Percentiles rank a stretch among this genome's conserved stretches.
Conservation (phyloP, 2,797 vertebrate genomes). For the Stomatorhinus walkeri region DNA sequence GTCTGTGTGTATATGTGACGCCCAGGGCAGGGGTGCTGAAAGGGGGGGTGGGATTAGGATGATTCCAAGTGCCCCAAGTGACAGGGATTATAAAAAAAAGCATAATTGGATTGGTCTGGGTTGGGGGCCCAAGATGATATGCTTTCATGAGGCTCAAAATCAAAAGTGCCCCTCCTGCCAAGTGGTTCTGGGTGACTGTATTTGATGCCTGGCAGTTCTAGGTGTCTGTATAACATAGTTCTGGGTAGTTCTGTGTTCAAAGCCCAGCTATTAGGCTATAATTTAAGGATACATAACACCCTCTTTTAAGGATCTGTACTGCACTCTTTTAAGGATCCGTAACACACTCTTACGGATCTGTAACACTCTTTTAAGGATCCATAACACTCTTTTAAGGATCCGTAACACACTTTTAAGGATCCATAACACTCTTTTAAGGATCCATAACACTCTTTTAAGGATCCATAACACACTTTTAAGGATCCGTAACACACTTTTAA, state of each 20-base stretch:
- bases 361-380: background rate
- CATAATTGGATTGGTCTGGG: background rate
- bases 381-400: background rate
- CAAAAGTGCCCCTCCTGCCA: background rate
- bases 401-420: background rate
- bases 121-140: background rate
- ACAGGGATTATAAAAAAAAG: background rate
- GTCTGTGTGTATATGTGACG: background rate
- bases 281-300: background rate
- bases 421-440: background rate
- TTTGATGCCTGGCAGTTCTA: background rate
- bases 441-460: too few species aligned
- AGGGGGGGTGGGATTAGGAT: background rate
- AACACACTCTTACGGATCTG: background rate
- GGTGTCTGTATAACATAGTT: background rate
- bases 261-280: background rate
- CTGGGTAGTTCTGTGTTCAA: background rate
- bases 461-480: too few species aligned
- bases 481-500: background rate
- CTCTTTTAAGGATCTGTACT: background rate
- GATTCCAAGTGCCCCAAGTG: background rate
- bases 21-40: background rate
- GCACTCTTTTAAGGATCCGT: background rate
- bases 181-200: background rate
- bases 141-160: background rate